Evolutionary conservation across 53 echinoderm and acorn worm genomes (phyloP).

Genomic region (Echinometra lucunter): DNA sequence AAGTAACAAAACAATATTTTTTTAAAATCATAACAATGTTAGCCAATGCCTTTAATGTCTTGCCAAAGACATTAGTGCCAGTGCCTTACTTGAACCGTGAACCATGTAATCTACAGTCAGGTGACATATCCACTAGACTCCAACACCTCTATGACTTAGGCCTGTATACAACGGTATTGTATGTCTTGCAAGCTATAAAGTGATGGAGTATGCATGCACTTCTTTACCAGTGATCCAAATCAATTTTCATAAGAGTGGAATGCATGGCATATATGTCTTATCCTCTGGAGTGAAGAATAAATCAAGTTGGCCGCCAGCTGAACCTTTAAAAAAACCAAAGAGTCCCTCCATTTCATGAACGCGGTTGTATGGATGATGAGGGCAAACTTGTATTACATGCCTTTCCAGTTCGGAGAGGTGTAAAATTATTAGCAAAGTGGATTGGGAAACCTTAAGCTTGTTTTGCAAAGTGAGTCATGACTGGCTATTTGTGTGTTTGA

Average conservation of each 20-base stretch:
- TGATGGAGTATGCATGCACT: neutral
- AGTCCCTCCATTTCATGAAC: neutral
- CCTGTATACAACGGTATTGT: no score
- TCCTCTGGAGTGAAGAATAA: conserved; percentile 9
- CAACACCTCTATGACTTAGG: no score
- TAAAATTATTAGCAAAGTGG: conserved; percentile 13
- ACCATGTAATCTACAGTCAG: no score
- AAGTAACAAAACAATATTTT: no score
- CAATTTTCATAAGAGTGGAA: conserved; percentile 28
- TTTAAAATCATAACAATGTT: no score
- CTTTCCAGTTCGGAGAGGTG: neutral
- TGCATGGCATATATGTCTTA: neutral
- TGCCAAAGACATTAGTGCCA: no score
- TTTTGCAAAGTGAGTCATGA: neutral
- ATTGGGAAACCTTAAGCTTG: neutral
- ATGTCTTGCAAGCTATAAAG: neutral
- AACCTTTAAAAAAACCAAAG: neutral
- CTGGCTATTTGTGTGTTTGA: neutral
- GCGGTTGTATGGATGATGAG: neutral
- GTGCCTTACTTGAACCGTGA: no score
- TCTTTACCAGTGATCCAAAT: neutral
- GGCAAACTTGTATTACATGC: neutral
- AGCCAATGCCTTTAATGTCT: no score
- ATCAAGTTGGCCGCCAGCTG: conserved; percentile 45
- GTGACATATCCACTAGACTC: no score